phyloP scores from a whole-genome alignment of 2,888 invertebrate genomes.

The Pegoplata infirma region DNA sequence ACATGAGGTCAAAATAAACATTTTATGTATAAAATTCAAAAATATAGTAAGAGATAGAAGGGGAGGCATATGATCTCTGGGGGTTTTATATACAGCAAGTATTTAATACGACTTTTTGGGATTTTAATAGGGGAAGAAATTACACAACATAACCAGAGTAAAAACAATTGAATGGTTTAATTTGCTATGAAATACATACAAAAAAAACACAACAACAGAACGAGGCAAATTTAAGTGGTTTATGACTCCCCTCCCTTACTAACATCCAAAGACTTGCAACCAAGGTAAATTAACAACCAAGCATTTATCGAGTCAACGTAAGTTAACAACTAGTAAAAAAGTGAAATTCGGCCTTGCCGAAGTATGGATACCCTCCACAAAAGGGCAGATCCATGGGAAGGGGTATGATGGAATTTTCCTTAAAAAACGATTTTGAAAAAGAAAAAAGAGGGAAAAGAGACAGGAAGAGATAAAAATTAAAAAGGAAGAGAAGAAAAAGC shows the following conservation, averaged over 20 bases:
- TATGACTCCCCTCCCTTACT: neutral
- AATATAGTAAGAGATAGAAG: slow-evolving; percentile 5
- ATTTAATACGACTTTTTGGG: slow-evolving; percentile 21
- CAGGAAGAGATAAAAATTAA: too few relatives aligned
- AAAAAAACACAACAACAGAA: slow-evolving; percentile 6
- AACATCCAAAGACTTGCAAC: slow-evolving; percentile 24
- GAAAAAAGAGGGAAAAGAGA: too few relatives aligned
- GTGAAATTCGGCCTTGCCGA: too few relatives aligned
- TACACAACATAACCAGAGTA: slow-evolving; percentile 24
- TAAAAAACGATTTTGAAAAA: too few relatives aligned
- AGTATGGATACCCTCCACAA: too few relatives aligned
- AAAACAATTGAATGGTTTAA: slow-evolving; percentile 50
- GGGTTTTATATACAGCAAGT: slow-evolving; percentile 1
- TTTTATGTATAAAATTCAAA: slow-evolving; percentile 26
- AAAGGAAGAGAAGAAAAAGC: too few relatives aligned
- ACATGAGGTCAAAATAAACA: slow-evolving; percentile 58
- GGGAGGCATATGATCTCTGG: neutral
- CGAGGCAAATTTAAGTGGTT: neutral
- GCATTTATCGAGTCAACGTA: slow-evolving; percentile 11
- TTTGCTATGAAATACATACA: slow-evolving; percentile 7
- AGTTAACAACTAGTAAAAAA: too few relatives aligned
- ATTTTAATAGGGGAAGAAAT: neutral
- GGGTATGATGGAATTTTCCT: too few relatives aligned
- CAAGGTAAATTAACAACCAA: slow-evolving; percentile 18
- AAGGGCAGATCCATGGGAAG: too few relatives aligned